These are phyloP conservation scores for Micromussa lordhowensis DNA, from an alignment of 92 coral and sea anemone genomes.

Conservation along the genomic window DNA sequence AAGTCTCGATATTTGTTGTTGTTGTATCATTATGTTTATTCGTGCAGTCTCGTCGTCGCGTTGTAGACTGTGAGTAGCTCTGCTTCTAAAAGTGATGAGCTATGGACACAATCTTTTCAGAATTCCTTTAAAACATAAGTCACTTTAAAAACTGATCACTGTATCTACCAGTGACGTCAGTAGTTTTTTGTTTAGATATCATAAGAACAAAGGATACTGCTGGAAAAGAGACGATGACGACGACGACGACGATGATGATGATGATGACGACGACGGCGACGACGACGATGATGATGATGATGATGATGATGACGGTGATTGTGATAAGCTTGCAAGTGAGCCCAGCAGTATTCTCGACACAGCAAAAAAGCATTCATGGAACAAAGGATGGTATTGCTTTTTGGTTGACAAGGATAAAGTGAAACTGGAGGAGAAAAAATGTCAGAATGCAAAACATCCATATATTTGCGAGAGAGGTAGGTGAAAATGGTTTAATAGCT, in stretches of 20 bases:
- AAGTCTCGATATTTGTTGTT: too few relatives aligned
- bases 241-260: too few relatives aligned
- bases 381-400: slow-evolving; percentile 20
- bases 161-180: not conserved
- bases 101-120: not conserved
- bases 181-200: not conserved
- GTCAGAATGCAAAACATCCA: not conserved
- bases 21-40: too few relatives aligned
- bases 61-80: too few relatives aligned
- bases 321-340: not conserved
- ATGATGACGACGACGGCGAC: too few relatives aligned
- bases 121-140: not conserved
- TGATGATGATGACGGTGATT: too few relatives aligned
- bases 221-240: not conserved
- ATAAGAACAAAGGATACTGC: not conserved
- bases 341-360: not conserved
- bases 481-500: not conserved
- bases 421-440: not conserved
- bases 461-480: slow-evolving; percentile 9
- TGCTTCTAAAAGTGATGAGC: not conserved
- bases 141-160: not conserved
- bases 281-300: too few relatives aligned
- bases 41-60: too few relatives aligned
- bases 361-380: not conserved
- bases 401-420: not conserved